Percentiles rank a stretch among this genome's conserved stretches.
Conservation (phyloP, 2,797 vertebrate species). For the Halcyon smyrnensis region DNA sequence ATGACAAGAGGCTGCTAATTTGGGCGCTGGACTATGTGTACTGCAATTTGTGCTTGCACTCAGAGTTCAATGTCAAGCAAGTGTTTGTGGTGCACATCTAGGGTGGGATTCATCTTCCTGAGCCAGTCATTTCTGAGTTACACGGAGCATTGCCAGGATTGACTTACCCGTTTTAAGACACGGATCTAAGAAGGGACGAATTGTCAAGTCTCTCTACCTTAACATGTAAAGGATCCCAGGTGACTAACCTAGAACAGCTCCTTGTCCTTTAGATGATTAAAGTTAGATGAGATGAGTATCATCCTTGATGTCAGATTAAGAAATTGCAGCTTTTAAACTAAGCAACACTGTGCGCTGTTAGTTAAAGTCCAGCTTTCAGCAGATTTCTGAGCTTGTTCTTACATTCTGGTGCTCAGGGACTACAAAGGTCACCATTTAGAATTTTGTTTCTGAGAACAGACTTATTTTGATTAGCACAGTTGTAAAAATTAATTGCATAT, state of each 20-base stretch:
- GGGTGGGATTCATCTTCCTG: not conserved
- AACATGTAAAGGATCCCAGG: not conserved
- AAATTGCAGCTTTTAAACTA: not conserved
- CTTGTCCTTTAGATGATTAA: not conserved
- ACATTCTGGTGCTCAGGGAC: not conserved
- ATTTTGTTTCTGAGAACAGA: not conserved
- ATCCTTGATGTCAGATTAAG: not conserved
- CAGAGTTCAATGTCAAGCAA: not conserved
- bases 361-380: not conserved
- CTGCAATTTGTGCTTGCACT: not conserved
- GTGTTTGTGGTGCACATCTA: not conserved
- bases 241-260: not conserved
- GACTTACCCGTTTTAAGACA: not conserved
- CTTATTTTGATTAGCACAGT: not conserved
- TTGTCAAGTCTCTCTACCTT: not conserved
- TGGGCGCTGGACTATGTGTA: not conserved
- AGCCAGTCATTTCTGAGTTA: not conserved
- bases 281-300: not conserved
- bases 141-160: not conserved
- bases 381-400: not conserved
- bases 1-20: not conserved
- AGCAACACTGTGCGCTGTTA: not conserved
- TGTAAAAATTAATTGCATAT: slow-evolving; percentile 24
- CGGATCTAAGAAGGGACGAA: not conserved
- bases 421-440: not conserved